Evolutionary conservation across 1,140 invertebrate species (phyloP).

Genomic region (Papilio xuthus): DNA sequence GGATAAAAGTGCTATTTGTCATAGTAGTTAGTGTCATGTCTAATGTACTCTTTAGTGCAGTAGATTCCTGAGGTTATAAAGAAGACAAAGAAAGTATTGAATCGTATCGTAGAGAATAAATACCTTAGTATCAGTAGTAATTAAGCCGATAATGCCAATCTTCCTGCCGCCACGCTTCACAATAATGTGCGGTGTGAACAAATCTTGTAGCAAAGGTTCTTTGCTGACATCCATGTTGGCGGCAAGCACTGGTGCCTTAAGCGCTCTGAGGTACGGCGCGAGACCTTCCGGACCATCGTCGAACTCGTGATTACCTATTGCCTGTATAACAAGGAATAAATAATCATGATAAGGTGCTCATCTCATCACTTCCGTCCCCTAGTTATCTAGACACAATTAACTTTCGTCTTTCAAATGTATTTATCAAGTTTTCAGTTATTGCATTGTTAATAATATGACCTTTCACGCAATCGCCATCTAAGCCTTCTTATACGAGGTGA

Average conservation of each 20-base stretch:
- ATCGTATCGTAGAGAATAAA: neutral
- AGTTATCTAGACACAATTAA: neutral
- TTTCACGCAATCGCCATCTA: too few species aligned
- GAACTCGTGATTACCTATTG: slow-evolving; percentile 95
- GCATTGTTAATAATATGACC: too few species aligned
- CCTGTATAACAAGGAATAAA: slow-evolving; percentile 77
- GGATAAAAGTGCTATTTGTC: too few species aligned
- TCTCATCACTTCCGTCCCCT: too few species aligned
- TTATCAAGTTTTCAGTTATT: too few species aligned
- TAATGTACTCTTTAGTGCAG: too few species aligned
- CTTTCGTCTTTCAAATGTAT: too few species aligned
- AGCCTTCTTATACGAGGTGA: too few species aligned
- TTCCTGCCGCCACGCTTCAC: slow-evolving; percentile 84
- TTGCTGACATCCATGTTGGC: slow-evolving; percentile 88
- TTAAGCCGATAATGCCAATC: slow-evolving; percentile 92
- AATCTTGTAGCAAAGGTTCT: slow-evolving; percentile 85
- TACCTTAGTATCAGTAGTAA: slow-evolving; percentile 81
- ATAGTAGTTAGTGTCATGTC: too few species aligned
- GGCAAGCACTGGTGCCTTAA: slow-evolving; percentile 87
- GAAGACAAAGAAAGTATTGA: neutral
- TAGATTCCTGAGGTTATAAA: too few species aligned
- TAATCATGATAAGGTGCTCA: neutral
- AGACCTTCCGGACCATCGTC: slow-evolving; percentile 89
- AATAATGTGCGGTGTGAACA: slow-evolving; percentile 84
- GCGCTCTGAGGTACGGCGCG: slow-evolving; percentile 86